Evolutionary conservation across 1,140 invertebrate species (phyloP), one percentile per base, ranked within the genome.

Genomic region (Agrilus planipennis): DNA sequence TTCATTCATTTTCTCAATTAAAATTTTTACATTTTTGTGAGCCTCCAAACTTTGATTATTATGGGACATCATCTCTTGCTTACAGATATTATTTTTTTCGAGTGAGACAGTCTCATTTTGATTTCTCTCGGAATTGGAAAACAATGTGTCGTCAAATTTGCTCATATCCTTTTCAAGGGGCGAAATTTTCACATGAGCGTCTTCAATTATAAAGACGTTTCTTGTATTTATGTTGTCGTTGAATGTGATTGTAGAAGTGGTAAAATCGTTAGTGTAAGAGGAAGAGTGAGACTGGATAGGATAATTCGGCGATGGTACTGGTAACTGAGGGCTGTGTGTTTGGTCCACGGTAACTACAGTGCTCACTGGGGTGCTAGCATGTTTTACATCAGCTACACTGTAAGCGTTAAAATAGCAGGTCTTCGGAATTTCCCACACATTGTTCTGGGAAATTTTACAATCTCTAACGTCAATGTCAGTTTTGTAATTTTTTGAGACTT

Each of bases 281-380:
- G 22, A 38, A n/a, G 17, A 14, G 31, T 37, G 43, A 3, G 42
- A 47, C 28, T 52, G 52, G 29, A 58, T 44, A 9, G 57, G 57
- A 45, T 57, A 58, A 42, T 53, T 57, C 4, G 56, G 56, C 3
- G 58, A 57, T 22, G 54, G 51, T 16, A 50, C 39, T 21, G 58
- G 58, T 28, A 60, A 41, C 41, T 58, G 57, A 7, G 57, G 57
- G 30, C 54, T 58, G 41, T 49, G 50, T 15, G 54, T 52, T 31
- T 17, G 20, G 32, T 54, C 45, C 34, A 45, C 43, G 32, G 31
- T 46, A 15, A 45, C 46, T 37, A 38, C 32, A 7, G 38, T 40
- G 28, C 46, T 42, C 28, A 54, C 29, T 32, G 55, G 54, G 18
- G 57, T 57, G 17, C 42, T 43, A 6, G 50, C 51, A 34, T 55